Evolutionary conservation across 1,140 invertebrate species (phyloP).

Genomic region (Temnothorax longispinosus): DNA sequence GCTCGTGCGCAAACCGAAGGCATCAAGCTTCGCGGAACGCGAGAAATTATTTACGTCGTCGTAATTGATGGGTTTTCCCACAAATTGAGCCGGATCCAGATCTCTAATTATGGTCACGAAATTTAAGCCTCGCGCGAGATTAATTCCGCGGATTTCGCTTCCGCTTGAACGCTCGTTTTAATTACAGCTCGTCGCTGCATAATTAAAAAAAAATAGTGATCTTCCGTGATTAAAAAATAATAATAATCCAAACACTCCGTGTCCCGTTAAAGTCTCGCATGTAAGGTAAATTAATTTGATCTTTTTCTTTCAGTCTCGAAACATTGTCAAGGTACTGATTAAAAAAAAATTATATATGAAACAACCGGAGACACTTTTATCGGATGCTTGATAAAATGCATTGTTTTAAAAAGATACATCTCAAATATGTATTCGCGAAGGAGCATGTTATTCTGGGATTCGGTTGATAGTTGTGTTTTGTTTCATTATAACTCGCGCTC

Average conservation of each 20-base stretch:
- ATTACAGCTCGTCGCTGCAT: neutral
- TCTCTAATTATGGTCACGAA: conserved; percentile 19
- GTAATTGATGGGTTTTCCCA: conserved; percentile 3
- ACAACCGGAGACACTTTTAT: neutral
- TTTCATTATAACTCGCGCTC: conserved; percentile 33
- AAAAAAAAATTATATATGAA: neutral
- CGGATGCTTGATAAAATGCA: neutral
- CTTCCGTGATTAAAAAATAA: neutral
- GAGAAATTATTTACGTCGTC: conserved; percentile 19
- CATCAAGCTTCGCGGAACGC: neutral
- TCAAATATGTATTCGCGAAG: conserved; percentile 1
- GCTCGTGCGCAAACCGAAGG: neutral
- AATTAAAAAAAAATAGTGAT: conserved; percentile 28
- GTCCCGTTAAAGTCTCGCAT: neutral
- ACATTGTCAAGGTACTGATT: neutral
- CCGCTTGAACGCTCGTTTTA: neutral
- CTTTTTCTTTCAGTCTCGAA: conserved; percentile 2
- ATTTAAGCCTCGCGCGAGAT: conserved; percentile 32
- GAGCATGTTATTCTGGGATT: neutral
- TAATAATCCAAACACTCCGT: neutral
- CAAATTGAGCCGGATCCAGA: neutral
- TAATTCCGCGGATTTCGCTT: neutral
- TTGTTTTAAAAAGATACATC: neutral
- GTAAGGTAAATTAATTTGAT: neutral
- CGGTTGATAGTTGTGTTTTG: neutral